Conservation (phyloP, 2,888 invertebrate genomes). For the Aspidiotus destructor region DNA sequence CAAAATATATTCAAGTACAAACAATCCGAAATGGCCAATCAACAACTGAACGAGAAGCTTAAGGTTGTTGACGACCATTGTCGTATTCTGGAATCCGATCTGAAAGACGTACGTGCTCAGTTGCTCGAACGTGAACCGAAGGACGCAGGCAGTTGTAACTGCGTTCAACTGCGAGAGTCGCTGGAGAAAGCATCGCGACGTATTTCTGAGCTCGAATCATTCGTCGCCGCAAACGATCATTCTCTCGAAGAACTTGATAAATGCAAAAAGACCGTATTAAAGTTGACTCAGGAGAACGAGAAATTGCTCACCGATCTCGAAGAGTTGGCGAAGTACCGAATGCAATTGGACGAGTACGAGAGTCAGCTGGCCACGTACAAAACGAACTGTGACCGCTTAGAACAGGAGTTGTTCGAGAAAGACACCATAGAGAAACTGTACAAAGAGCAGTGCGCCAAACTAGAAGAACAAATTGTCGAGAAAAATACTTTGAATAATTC, state of each 20-base stretch:
- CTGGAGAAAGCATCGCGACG: slow-evolving; percentile 15
- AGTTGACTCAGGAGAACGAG: slow-evolving; percentile 19
- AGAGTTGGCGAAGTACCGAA: slow-evolving; percentile 14
- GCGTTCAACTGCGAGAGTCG: not conserved
- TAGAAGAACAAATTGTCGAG: slow-evolving; percentile 33
- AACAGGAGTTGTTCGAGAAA: slow-evolving; percentile 22
- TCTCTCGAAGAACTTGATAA: slow-evolving; percentile 6
- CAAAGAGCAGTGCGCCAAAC: slow-evolving; percentile 35
- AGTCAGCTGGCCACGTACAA: slow-evolving; percentile 5
- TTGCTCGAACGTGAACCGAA: not conserved
- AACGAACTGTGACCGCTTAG: slow-evolving; percentile 9
- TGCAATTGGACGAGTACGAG: slow-evolving; percentile 22
- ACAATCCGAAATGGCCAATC: slow-evolving; percentile 11
- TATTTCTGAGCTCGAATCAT: slow-evolving; percentile 10
- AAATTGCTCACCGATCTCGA: slow-evolving; percentile 12
- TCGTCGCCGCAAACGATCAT: slow-evolving; percentile 14
- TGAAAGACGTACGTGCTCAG: not conserved
- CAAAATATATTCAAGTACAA: slow-evolving; percentile 26
- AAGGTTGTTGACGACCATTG: not conserved
- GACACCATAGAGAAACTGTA: slow-evolving; percentile 17
- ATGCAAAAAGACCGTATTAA: slow-evolving; percentile 5
- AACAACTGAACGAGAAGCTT: slow-evolving; percentile 12
- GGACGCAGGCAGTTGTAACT: not conserved
- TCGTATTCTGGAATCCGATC: not conserved
- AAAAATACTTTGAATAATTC: slow-evolving; percentile 16